Percentiles rank a stretch among this genome's conserved stretches.
These are phyloP conservation scores for Daphoenositta chrysoptera DNA, from an alignment of 2,113 vertebrate genomes.

Conservation along the genomic window DNA sequence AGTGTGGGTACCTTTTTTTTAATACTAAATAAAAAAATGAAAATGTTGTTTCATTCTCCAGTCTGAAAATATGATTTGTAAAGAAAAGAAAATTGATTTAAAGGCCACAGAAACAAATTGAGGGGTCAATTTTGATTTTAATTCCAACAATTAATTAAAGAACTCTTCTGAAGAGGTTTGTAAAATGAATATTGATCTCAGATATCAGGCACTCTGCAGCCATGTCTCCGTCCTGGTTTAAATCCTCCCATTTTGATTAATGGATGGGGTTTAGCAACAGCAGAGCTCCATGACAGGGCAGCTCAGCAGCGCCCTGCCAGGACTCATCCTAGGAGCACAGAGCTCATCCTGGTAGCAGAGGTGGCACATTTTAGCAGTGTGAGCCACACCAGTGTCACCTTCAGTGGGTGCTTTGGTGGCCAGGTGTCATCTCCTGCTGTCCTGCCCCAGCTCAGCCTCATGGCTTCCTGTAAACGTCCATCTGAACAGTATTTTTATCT, in stretches of 20 bases:
- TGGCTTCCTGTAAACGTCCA: neutral
- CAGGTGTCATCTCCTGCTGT: neutral
- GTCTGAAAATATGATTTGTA: neutral
- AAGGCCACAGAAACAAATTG: slow-evolving; percentile 17
- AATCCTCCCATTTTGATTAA: slow-evolving; percentile 28
- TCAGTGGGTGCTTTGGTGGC: neutral
- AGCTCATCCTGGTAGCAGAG: neutral
- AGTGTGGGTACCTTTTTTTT: neutral
- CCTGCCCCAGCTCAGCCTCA: neutral
- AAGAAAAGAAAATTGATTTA: slow-evolving; percentile 40
- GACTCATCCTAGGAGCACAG: neutral
- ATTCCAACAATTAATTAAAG: slow-evolving; percentile 63
- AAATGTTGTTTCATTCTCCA: neutral
- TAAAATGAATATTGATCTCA: slow-evolving; percentile 57
- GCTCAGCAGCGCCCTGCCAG: neutral
- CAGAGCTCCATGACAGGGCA: neutral
- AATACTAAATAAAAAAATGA: neutral
- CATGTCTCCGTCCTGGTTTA: slow-evolving; percentile 32
- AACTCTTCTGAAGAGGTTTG: slow-evolving; percentile 46
- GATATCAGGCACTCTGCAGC: slow-evolving; percentile 12
- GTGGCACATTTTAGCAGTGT: rapidly evolving
- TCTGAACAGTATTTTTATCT: neutral
- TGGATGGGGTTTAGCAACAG: neutral
- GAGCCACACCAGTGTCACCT: rapidly evolving
- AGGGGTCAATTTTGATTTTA: slow-evolving; percentile 56